These are phyloP conservation scores for Bombus confusus DNA, from an alignment of 1,140 invertebrate species.

Conservation along the genomic window DNA sequence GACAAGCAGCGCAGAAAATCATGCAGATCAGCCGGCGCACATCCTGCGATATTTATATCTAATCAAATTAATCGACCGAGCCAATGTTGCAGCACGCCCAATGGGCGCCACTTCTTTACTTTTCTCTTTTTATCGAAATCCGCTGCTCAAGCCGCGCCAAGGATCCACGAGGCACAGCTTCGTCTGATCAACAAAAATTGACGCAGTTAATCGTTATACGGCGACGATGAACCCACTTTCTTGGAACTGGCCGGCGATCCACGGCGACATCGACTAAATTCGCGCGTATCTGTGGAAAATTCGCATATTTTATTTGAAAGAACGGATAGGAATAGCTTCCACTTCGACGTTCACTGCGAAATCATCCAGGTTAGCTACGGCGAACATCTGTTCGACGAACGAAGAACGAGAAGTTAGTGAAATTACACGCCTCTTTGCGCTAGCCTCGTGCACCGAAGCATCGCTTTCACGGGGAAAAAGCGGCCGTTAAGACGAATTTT, in stretches of 20 bases:
- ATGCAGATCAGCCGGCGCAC: conserved; percentile 44
- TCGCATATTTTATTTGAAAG: neutral
- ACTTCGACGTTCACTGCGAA: neutral
- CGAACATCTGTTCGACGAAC: neutral
- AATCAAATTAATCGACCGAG: conserved; percentile 51
- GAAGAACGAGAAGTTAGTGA: neutral
- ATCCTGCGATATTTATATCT: conserved; percentile 54
- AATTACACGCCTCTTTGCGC: neutral
- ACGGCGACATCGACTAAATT: neutral
- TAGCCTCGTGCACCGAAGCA: neutral
- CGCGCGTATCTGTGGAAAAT: conserved; percentile 23
- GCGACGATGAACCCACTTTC: neutral
- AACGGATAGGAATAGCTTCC: too few relatives aligned
- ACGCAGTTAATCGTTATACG: neutral
- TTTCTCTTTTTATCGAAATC: conserved; percentile 15
- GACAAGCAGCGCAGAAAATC: conserved; percentile 51
- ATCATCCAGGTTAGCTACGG: neutral
- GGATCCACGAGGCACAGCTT: neutral
- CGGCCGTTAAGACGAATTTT: neutral
- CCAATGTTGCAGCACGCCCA: neutral
- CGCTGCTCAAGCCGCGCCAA: neutral
- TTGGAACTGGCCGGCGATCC: neutral
- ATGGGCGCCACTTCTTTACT: neutral
- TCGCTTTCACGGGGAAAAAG: conserved; percentile 13
- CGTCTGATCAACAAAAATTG: conserved; percentile 23